These are phyloP conservation scores for Indri indri DNA, from an alignment of 2,113 vertebrate genomes.

Conservation along the genomic window DNA sequence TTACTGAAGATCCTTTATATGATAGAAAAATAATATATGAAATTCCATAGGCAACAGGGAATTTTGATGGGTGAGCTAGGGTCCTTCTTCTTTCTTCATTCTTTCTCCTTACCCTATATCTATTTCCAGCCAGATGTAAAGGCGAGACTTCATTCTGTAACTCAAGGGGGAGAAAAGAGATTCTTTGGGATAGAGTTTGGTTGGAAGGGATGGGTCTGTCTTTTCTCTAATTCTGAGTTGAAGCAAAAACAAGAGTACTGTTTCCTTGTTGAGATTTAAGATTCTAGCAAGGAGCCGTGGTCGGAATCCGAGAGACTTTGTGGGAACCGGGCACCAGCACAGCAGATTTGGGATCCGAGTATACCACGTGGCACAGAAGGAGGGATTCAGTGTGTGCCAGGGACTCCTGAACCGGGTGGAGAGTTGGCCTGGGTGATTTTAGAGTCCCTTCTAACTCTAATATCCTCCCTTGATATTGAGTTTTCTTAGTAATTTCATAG, in stretches of 20 bases:
- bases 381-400: background rate
- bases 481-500: background rate
- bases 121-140: background rate
- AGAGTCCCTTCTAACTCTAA: background rate
- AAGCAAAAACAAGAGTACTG: background rate
- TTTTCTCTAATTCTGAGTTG: background rate
- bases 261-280: background rate
- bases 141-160: background rate
- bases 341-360: rapidly evolving
- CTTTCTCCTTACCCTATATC: background rate
- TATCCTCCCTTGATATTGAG: background rate
- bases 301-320: background rate
- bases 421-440: background rate
- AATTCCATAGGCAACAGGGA: background rate
- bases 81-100: background rate
- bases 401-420: background rate
- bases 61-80: background rate
- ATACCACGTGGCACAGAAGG: rapidly evolving
- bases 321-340: background rate
- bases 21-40: background rate
- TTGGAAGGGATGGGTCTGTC: background rate
- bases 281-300: background rate
- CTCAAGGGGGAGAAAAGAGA: background rate
- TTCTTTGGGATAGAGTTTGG: background rate
- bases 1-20: background rate